Base-by-base conservation (phyloP, 2,113 vertebrate genomes). In the Petroica traversi region DNA sequence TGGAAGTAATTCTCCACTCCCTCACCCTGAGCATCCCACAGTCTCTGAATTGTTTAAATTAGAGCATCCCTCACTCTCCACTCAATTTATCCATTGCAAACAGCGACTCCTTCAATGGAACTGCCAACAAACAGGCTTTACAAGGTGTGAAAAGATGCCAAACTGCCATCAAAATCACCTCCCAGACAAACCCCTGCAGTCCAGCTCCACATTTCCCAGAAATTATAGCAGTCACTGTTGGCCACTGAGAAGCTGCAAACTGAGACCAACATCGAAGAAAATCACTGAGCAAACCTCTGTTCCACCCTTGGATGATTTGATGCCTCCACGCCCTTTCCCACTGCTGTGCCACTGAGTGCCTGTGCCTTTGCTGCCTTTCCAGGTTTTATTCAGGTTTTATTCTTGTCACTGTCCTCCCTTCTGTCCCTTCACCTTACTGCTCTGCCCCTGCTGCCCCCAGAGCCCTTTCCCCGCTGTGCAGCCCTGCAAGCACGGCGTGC, bases 291-390 rank as follows among this genome's bases (percentile, higher is more conserved):
- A 34, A 40, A n/a, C 19, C 6, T 13, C 11, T 55, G 12, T 19
- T 10, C 19, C 20, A 54, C 17, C 15, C 34, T 43, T 28, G 46
- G 7, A 4, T 19, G n/a, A 24, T 36, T 66, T 3, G 14, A 8
- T 2, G 0, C 12, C 68, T 38, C 28, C n/a, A 29, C 9, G 8
- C 5, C 51, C 29, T n/a, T 2, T 4, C 29, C 17, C 8, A 14
- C 28, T 33, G 54, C 58, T 68, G 13, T 22, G n/a, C 19, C 64
- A 10, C 22, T 23, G 22, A 41, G 24, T 26, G 41, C 20, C 36
- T 43, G 5, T 0, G 2, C 8, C 6, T 63, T 22, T 81, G 28
- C 58, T 59, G 58, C 34, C 26, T 79, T 57, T 29, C 9, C 48
- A 24, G 28, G 5, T 52, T 48, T 58, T 25, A 45, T 11, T 31